Conservation (phyloP, 2,113 vertebrate species). For the Butorides virescens region DNA sequence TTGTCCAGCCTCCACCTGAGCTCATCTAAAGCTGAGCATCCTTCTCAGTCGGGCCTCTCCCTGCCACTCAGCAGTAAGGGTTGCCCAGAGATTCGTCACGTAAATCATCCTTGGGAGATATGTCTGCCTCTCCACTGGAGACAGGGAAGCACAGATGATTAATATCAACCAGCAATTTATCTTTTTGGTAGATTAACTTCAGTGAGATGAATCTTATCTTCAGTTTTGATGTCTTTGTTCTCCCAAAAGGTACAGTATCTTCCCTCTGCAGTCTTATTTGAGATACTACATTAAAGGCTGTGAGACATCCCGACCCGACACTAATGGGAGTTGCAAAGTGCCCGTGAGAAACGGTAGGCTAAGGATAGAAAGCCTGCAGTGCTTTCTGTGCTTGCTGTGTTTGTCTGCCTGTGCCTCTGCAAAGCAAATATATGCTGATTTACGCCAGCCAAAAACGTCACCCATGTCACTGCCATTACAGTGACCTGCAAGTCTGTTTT, state of each 20-base stretch:
- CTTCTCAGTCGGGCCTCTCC: neutral
- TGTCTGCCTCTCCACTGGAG: neutral
- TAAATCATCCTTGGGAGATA: neutral
- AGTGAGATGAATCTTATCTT: neutral
- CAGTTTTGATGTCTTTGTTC: neutral
- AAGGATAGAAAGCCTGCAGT: neutral
- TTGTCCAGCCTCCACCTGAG: neutral
- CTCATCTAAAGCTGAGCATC: neutral
- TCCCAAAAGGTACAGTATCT: neutral
- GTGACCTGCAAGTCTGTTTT: neutral
- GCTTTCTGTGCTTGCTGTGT: neutral
- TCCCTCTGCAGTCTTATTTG: neutral
- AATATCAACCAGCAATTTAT: neutral
- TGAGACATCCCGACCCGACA: neutral
- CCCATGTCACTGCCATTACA: neutral
- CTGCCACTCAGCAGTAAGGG: neutral
- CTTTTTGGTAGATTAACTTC: neutral
- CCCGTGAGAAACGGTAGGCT: neutral
- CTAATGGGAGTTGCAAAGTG: neutral
- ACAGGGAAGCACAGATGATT: neutral
- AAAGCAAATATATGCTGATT: neutral
- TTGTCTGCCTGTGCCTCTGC: neutral
- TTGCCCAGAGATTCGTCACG: neutral
- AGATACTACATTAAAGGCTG: neutral
- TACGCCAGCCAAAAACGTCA: neutral